Conservation (phyloP, 2,888 invertebrate genomes). For the Hypomecis punctinalis region DNA sequence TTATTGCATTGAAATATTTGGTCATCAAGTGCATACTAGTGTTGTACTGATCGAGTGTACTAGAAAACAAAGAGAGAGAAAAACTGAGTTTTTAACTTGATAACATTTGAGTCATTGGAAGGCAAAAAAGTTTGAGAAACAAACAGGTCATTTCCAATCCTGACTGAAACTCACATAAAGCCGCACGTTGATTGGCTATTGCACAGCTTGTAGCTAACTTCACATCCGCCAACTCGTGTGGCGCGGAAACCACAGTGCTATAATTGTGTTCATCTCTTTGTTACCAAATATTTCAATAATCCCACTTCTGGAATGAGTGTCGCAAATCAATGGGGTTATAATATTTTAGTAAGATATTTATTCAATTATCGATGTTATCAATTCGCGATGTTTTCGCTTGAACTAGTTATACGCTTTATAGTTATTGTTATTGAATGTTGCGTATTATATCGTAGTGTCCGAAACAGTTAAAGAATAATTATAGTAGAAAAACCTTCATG, state of each 20-base stretch:
- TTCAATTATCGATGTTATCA: conserved; percentile 30
- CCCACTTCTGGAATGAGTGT: conserved; percentile 1
- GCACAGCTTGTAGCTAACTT: too few relatives aligned
- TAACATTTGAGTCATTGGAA: too few relatives aligned
- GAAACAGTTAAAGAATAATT: conserved; percentile 11
- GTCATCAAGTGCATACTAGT: neutral
- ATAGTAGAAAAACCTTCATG: conserved; percentile 3
- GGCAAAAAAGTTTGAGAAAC: too few relatives aligned
- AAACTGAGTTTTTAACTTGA: too few relatives aligned
- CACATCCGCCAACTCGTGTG: too few relatives aligned
- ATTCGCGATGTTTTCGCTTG: conserved; percentile 38
- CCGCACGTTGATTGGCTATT: too few relatives aligned
- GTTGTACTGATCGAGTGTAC: too few relatives aligned
- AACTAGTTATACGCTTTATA: conserved; percentile 35
- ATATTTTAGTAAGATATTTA: conserved; percentile 19
- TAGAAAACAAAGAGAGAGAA: too few relatives aligned
- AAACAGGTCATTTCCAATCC: too few relatives aligned
- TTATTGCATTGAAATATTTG: neutral
- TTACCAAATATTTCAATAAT: conserved; percentile 2
- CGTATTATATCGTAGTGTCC: conserved; percentile 22
- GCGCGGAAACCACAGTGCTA: too few relatives aligned
- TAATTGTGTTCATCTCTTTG: too few relatives aligned
- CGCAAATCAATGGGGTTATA: neutral
- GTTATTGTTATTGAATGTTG: conserved; percentile 39
- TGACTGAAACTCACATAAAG: too few relatives aligned